These are phyloP conservation scores for Operophtera brumata DNA, from an alignment of 2,888 invertebrate species.

Conservation along the genomic window DNA sequence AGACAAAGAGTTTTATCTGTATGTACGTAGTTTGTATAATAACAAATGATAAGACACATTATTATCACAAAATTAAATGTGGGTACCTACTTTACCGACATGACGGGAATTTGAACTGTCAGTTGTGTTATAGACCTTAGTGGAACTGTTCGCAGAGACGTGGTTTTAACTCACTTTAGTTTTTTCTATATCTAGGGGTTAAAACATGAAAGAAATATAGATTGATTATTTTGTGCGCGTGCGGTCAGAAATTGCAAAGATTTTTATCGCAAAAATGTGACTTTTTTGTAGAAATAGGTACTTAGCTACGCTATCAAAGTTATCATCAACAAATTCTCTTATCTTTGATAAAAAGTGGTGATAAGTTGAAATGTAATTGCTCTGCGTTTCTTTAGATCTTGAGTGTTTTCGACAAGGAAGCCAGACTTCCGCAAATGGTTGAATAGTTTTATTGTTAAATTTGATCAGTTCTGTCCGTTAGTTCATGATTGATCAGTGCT, in stretches of 20 bases:
- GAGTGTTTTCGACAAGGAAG: constrained; percentile 11
- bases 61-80: constrained; percentile 14
- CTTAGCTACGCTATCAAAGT: not conserved
- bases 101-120: constrained; percentile 1
- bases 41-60: constrained; percentile 10
- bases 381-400: constrained; percentile 6
- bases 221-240: not conserved
- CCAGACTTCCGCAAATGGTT: constrained; percentile 1
- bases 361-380: constrained; percentile 13
- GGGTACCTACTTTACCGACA: constrained; percentile 12
- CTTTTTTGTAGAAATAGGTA: not conserved
- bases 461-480: not conserved
- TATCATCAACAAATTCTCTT: not conserved
- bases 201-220: not conserved
- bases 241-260: not conserved
- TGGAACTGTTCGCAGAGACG: not conserved
- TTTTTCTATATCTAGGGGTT: not conserved
- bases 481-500: not conserved
- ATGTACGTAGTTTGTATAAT: constrained; percentile 3
- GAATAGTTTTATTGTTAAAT: not conserved
- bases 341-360: constrained; percentile 17
- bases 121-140: not conserved
- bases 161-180: not conserved
- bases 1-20: constrained; percentile 1
- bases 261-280: constrained; percentile 6